These are phyloP conservation scores for Amphimallon solstitiale DNA, from an alignment of 2,888 invertebrate species.

Conservation along the genomic window DNA sequence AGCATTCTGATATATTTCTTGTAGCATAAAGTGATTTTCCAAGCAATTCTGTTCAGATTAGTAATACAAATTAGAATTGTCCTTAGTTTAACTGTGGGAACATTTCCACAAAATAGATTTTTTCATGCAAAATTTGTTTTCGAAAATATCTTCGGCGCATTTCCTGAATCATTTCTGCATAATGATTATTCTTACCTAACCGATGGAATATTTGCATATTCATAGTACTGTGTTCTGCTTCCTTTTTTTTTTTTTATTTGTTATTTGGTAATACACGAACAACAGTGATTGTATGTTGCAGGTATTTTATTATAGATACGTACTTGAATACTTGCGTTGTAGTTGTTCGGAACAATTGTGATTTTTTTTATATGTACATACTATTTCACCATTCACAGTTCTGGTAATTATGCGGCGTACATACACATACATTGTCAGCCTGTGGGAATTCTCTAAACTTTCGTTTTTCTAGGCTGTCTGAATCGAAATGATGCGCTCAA, in stretches of 20 bases:
- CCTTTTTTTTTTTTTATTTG: too few relatives aligned
- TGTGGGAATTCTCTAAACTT: slow-evolving; percentile 40
- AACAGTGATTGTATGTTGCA: slow-evolving; percentile 15
- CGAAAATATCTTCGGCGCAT: too few relatives aligned
- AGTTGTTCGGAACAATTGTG: slow-evolving; percentile 13
- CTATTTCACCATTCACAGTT: slow-evolving; percentile 31
- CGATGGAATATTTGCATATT: slow-evolving; percentile 11
- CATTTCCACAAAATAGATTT: too few relatives aligned
- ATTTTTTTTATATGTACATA: slow-evolving; percentile 15
- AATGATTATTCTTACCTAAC: too few relatives aligned
- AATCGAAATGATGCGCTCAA: slow-evolving; percentile 34
- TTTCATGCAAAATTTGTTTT: too few relatives aligned
- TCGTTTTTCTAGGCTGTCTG: slow-evolving; percentile 38
- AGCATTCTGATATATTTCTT: too few relatives aligned
- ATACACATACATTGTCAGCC: slow-evolving; percentile 36
- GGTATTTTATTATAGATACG: slow-evolving; percentile 19
- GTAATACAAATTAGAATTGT: too few relatives aligned
- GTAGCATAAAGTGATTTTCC: too few relatives aligned
- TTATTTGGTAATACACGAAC: slow-evolving; percentile 13
- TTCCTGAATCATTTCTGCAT: too few relatives aligned
- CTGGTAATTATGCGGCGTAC: slow-evolving; percentile 36
- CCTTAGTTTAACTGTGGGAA: too few relatives aligned
- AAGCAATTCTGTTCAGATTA: too few relatives aligned
- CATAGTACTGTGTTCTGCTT: neutral
- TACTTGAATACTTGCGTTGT: slow-evolving; percentile 31